Base-by-base conservation (phyloP, 2,888 invertebrate genomes). In the Endotricha flammealis region DNA sequence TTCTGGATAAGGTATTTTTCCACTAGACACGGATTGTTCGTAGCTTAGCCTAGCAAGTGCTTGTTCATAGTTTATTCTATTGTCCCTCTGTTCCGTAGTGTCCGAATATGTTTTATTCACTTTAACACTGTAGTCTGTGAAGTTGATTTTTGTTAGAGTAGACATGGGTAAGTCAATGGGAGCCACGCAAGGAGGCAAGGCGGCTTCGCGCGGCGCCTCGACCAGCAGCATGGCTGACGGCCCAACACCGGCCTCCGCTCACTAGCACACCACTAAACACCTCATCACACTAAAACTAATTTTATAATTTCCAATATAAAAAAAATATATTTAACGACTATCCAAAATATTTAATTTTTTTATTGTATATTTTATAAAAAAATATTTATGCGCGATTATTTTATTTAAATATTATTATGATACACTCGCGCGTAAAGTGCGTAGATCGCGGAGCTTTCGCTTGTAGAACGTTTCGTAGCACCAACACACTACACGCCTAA, bases 151-250 rank as follows among this genome's bases (percentile, higher is more conserved):
- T 14, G 85, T 76, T 38, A 82, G 68, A 28, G 82, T 64, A 53
- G 85, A 83, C 86, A 85, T 85, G 45, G 82, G 79, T 50, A 74
- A 54, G 69, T 81, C 80, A 30, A 80, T 56, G 50, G 77, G 79
- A 62, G 74, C 75, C 71, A 73, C 73, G 69, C 78, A 79, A 69
- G 82, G 77, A 47, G 82, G 82, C 76, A 92, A 92, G 80, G 92
- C 92, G 71, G 91, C 90, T 86, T 92, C 93, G 73, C 90, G 90
- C 62, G 90, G 90, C 64, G 91, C 85, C 89, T 92, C 91, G 80
- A 92, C 92, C 69, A 93, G 89, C 77, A 93, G 92, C 93, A 93
- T 93, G 77, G 89, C 88, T 80, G 88, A 75, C 88, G 80, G 88
- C 75, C 77, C 71, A 73, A 80, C 82, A 78, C 67, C 73, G 60